Evolutionary conservation across 1,140 invertebrate genomes (phyloP).

Genomic region (Aleiodes sp.): DNA sequence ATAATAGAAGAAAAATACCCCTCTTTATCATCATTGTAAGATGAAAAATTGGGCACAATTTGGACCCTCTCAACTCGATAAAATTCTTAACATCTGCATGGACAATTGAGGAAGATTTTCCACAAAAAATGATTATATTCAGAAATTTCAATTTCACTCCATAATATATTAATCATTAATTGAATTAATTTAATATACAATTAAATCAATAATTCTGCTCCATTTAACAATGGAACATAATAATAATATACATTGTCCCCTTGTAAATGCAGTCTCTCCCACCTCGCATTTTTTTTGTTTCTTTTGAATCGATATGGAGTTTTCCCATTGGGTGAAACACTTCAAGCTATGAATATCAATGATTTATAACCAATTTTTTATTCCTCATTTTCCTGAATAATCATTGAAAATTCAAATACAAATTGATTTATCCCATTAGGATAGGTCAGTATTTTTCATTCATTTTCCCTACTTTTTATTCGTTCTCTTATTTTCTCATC

Average conservation of each 20-base stretch:
- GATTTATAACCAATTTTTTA: neutral
- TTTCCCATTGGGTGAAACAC: constrained; percentile 1
- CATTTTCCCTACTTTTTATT: neutral
- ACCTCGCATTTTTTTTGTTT: too few relatives aligned
- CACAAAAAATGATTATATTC: too few relatives aligned
- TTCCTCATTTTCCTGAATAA: neutral
- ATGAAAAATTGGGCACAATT: constrained; percentile 13
- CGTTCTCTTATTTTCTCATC: too few relatives aligned
- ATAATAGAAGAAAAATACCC: constrained; percentile 23
- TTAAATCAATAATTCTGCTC: neutral
- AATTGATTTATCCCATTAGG: neutral
- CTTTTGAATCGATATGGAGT: neutral
- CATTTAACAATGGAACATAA: neutral
- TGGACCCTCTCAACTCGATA: neutral
- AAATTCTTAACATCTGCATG: neutral
- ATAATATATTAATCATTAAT: neutral
- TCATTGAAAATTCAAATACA: neutral
- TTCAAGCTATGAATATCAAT: neutral
- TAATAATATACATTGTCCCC: neutral
- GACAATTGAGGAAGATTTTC: too few relatives aligned
- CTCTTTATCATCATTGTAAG: constrained; percentile 23
- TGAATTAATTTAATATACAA: neutral
- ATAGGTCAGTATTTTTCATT: neutral
- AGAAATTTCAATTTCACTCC: too few relatives aligned
- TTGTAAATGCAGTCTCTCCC: neutral